phyloP scores from a whole-genome alignment of 2,113 vertebrate genomes.

The Hypocryptadius cinnamomeus region DNA sequence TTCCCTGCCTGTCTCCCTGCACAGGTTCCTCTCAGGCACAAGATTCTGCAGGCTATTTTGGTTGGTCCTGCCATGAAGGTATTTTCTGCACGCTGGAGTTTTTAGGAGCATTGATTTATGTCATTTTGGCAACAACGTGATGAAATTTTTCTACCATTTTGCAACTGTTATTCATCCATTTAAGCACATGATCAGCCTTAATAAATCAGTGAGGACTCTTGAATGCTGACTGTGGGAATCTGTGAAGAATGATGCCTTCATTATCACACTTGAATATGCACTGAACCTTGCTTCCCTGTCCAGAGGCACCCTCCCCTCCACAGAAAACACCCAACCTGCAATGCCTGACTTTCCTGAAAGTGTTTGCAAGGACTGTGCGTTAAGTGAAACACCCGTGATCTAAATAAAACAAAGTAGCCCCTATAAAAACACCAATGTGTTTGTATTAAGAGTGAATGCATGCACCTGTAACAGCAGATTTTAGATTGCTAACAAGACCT shows the following conservation, averaged over 20 bases:
- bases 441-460: neutral
- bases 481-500: neutral
- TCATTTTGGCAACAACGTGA: rapidly evolving
- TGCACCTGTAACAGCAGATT: neutral
- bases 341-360: neutral
- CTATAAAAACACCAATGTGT: neutral
- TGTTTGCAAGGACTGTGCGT: neutral
- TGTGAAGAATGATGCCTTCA: neutral
- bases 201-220: neutral
- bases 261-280: neutral
- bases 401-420: neutral
- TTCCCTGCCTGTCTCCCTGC: neutral
- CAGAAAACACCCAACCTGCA: neutral
- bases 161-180: neutral
- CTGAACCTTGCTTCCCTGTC: neutral
- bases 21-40: neutral
- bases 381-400: neutral
- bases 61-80: neutral
- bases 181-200: neutral
- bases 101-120: neutral
- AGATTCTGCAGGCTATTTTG: neutral
- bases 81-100: neutral
- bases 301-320: neutral
- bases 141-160: neutral
- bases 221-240: neutral